Evolutionary conservation across 2,888 invertebrate species (phyloP).

Genomic region (Amiota communis): DNA sequence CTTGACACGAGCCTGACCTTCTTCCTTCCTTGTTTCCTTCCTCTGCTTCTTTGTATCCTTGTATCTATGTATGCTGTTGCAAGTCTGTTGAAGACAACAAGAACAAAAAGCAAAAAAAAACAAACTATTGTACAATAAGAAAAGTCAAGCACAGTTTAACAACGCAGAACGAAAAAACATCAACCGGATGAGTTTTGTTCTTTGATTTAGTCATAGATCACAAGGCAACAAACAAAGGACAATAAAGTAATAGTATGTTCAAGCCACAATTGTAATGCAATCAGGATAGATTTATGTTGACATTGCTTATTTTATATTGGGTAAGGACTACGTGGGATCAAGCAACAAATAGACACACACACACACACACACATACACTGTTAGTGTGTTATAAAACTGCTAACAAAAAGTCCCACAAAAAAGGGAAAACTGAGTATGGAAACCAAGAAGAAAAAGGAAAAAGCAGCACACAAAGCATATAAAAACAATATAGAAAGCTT

Average conservation of each 20-base stretch:
- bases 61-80: no score
- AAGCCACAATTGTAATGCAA: constrained; percentile 18
- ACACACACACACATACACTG: neutral
- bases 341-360: neutral
- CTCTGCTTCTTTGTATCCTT: no score
- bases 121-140: no score
- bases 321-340: neutral
- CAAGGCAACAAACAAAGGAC: constrained; percentile 1
- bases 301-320: constrained; percentile 15
- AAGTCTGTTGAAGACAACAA: no score
- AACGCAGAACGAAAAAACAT: neutral
- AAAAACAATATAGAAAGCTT: no score
- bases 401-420: neutral
- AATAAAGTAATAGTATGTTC: neutral
- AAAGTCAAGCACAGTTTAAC: constrained; percentile 8
- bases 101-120: no score
- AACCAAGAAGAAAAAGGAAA: neutral
- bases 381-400: neutral
- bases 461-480: neutral
- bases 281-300: constrained; percentile 16
- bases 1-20: no score
- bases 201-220: constrained; percentile 17
- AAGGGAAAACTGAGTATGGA: neutral
- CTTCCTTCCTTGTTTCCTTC: no score
- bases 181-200: no score